A percentile compares a stretch with the other conserved stretches of the same genome.
phyloP scores from a whole-genome alignment of 1,140 invertebrate species.

The Helicorthomorpha holstii region DNA sequence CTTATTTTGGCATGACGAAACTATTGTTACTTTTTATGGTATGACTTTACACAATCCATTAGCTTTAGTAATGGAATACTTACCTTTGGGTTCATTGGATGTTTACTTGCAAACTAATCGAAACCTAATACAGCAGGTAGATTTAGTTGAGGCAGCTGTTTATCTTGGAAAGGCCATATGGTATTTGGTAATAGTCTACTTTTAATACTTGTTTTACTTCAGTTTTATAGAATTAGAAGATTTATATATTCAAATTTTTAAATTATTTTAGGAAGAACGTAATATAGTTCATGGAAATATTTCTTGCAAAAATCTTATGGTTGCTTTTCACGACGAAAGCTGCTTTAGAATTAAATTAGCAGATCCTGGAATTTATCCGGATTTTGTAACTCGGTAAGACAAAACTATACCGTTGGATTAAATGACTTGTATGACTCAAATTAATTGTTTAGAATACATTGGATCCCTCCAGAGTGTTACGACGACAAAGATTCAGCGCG shows the following conservation, averaged over 20 bases:
- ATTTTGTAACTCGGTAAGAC: conserved; percentile 41
- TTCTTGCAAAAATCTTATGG: conserved; percentile 60
- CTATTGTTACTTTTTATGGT: conserved; percentile 53
- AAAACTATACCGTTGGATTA: background rate
- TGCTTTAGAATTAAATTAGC: conserved; percentile 56
- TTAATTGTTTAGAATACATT: conserved; percentile 46
- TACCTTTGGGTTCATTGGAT: conserved; percentile 57
- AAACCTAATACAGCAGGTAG: conserved; percentile 37
- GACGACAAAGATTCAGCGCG: conserved; percentile 43
- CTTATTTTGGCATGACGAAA: conserved; percentile 50
- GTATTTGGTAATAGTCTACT: conserved; percentile 45
- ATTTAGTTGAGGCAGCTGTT: conserved; percentile 57
- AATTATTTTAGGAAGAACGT: conserved; percentile 41
- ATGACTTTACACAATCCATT: conserved; percentile 51
- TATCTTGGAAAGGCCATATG: conserved; percentile 59
- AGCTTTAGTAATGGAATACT: conserved; percentile 62
- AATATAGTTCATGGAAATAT: conserved; percentile 68
- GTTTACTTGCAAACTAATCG: conserved; percentile 40
- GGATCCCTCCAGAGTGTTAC: conserved; percentile 67
- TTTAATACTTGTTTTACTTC: background rate
- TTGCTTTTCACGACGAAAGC: conserved; percentile 43
- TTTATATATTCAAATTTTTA: conserved; percentile 12
- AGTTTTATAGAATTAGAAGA: background rate
- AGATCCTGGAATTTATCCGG: conserved; percentile 30
- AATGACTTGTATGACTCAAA: background rate